Evolutionary conservation across 30 jellyfish, hydroid and myxozoan species (phyloP).

Genomic region (Phacellophora camtschatica): DNA sequence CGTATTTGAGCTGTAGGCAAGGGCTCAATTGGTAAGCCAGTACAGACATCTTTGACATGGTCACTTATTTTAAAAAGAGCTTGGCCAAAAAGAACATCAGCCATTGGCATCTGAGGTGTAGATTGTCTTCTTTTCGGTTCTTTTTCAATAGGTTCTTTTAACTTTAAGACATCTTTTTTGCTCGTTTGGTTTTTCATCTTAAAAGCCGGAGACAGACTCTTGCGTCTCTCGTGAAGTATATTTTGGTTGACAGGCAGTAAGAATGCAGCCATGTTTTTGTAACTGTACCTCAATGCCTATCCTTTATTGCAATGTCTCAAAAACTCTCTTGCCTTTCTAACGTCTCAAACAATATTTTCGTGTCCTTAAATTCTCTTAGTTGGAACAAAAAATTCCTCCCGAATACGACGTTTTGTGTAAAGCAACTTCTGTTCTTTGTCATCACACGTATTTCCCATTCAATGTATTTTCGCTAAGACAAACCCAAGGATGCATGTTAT

Average conservation of each 20-base stretch:
- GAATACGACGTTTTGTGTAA: no score
- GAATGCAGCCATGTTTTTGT: not conserved
- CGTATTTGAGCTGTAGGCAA: conserved; percentile 72
- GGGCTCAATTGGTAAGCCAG: conserved; percentile 93
- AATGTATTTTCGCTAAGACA: no score
- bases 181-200: not conserved
- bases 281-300: no score
- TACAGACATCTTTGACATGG: conserved; percentile 79
- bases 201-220: conserved; percentile 18
- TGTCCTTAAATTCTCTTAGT: no score
- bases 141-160: not conserved
- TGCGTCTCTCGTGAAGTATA: conserved; percentile 3
- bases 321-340: no score
- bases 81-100: conserved; percentile 30
- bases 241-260: conserved; percentile 1
- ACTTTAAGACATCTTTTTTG: not conserved
- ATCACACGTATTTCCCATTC: no score
- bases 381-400: no score
- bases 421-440: no score
- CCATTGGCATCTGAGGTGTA: conserved; percentile 24
- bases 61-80: conserved; percentile 60
- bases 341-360: no score
- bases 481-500: no score
- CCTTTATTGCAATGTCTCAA: no score
- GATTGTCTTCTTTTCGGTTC: conserved; percentile 55